Percentiles rank a stretch among this genome's conserved stretches.
Evolutionary conservation across 1,140 invertebrate species (phyloP).

Genomic region (Mycetomoellerius zeteki): DNA sequence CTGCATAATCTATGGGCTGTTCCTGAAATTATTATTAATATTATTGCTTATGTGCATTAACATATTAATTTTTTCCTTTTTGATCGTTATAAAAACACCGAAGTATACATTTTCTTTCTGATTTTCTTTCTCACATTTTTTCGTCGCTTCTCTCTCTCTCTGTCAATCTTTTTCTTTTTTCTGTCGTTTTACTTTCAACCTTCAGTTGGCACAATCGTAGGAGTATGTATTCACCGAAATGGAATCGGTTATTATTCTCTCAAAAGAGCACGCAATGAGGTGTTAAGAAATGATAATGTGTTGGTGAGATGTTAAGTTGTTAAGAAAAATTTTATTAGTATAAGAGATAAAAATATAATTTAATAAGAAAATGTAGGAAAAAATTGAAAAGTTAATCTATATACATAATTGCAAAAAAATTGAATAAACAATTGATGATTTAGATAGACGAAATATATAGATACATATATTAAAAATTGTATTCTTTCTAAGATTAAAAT

Average conservation of each 20-base stretch:
- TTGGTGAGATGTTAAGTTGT: neutral
- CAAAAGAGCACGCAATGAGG: neutral
- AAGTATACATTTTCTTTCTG: neutral
- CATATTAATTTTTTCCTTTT: neutral
- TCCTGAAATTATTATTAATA: slow-evolving; percentile 87
- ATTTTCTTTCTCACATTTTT: neutral
- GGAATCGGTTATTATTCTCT: neutral
- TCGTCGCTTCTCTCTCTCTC: neutral
- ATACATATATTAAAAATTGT: neutral
- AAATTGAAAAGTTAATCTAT: neutral
- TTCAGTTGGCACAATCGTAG: too few relatives aligned
- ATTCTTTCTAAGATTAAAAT: neutral
- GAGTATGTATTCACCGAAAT: too few relatives aligned
- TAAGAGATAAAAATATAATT: neutral
- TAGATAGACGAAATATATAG: neutral
- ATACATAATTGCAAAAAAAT: neutral
- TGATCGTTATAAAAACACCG: neutral
- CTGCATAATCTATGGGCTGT: slow-evolving; percentile 95
- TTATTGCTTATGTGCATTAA: neutral
- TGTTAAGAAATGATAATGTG: neutral
- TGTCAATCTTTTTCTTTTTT: neutral
- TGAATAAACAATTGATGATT: neutral
- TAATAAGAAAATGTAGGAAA: neutral
- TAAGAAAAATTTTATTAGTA: neutral
- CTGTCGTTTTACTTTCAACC: neutral